Evolutionary conservation across 2,113 vertebrate species (phyloP).

Genomic region (Sialia sialis): DNA sequence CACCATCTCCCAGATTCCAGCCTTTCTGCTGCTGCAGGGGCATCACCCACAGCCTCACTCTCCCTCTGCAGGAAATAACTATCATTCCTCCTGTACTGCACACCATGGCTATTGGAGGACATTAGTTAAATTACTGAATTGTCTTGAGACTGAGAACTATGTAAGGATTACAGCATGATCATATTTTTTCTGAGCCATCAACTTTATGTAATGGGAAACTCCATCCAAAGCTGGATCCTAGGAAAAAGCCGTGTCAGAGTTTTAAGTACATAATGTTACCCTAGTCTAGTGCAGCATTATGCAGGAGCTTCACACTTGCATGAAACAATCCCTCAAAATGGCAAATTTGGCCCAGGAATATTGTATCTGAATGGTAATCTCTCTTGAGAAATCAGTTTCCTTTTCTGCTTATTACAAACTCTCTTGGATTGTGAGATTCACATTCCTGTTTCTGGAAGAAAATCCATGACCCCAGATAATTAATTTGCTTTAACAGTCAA

Average conservation of each 20-base stretch:
- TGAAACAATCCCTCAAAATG: background rate
- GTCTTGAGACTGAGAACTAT: conserved; percentile 23
- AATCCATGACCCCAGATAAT: conserved; percentile 33
- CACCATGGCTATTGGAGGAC: background rate
- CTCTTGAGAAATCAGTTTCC: background rate
- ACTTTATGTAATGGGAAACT: conserved; percentile 40
- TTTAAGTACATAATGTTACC: background rate
- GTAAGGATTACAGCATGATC: conserved; percentile 8
- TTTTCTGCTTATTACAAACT: background rate
- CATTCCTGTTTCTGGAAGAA: conserved; percentile 37
- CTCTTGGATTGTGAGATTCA: conserved; percentile 15
- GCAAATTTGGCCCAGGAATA: background rate
- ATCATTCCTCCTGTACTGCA: conserved; percentile 30
- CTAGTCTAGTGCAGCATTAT: background rate
- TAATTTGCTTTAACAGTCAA: conserved; percentile 63
- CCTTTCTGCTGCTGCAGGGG: background rate
- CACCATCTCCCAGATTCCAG: background rate
- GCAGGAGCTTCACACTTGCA: background rate
- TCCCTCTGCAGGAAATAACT: conserved; percentile 51
- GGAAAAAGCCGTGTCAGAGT: background rate
- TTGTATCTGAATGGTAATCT: background rate
- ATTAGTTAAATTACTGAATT: conserved; percentile 47
- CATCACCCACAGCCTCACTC: background rate
- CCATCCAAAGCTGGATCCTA: background rate
- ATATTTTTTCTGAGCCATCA: conserved; percentile 23